Evolutionary conservation across 1,140 invertebrate species (phyloP), one percentile per base, ranked within the genome.

Genomic region (Drosophila biarmipes): DNA sequence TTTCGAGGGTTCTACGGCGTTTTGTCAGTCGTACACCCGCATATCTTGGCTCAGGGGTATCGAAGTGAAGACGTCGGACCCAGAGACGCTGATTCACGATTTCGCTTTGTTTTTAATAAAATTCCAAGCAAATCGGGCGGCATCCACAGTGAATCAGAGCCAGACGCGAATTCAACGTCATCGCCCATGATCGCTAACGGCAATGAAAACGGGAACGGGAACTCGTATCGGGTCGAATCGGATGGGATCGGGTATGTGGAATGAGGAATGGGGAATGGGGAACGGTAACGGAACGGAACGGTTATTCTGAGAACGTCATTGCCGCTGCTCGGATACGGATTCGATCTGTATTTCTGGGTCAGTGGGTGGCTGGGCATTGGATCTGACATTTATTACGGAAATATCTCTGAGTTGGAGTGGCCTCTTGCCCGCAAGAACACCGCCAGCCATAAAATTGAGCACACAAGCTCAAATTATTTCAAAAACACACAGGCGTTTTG

Each of bases 41-140:
- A 12, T 51, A 51, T 35, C 51, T 59, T 5, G 29, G n/a, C 42
- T 45, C 42, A 46, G n/a, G 57, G 58, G 63, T 24, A 35, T n/a
- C 7, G 21, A 15, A 40, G 17, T 67, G 14, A 17, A 49, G 34
- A 35, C 10, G 37, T 11, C 34, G 8, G n/a, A 42, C 29, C 37
- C 40, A n/a, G 27, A 37, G 2, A n/a, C 17, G 52, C 78, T 81
- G 67, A 81, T 73, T 81, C 78, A 46, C 40, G 51, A 42, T 17
- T 49, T 48, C 45, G 72, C 35, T 38, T 73, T 73, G 37, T 73
- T 63, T 55, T 63, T 54, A 48, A 66, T 53, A 62, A 75, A 82
- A 82, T 84, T 84, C 71, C 80, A 62, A 53, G 59, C 79, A 74
- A 81, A 78, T 78, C 79, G 62, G 48, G 31, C 38, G 53, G 38